Evolutionary conservation across 1,140 invertebrate genomes (phyloP), one percentile per base, ranked within the genome.

Genomic region (Atta cephalotes): DNA sequence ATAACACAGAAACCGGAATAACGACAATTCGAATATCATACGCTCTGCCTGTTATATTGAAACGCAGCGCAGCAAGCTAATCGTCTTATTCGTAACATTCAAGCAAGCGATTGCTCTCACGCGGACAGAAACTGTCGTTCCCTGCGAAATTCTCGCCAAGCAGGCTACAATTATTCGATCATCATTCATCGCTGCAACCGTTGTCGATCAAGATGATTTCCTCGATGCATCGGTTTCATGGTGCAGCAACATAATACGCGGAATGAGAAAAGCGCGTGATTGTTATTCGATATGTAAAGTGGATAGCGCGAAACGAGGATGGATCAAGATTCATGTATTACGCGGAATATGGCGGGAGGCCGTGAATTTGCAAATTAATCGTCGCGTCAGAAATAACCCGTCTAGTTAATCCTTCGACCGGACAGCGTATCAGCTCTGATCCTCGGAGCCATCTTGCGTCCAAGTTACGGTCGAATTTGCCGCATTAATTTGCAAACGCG

Each of bases 351-450:
- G 62, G 7, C 5, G 28, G 31, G 49, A 45, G 49, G 78, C 12
- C 21, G 66, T 25, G 65, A 79, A 81, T 89, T 81, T 68, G 84
- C 63, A 77, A 71, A 89, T 89, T 89, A 78, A 89, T 89, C 58
- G 87, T 77, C 71, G 35, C 87, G 76, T 89, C 87, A 70, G 88
- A 80, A 63, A 70, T 86, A 79, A 14, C 39, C 25, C n/a, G 53
- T 25, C 71, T 14, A 51, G 66, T 71, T 76, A 58, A 72, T 87
- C 62, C 78, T 53, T 70, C 45, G 70, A 39, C 31, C 70, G 80
- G 70, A 74, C 78, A 80, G 77, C 62, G 77, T 66, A 66, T 31
- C 35, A 53, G 45, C 39, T 28, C 39, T 45, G 86, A 72, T 35
- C 39, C 63, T 71, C 39, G 16, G 28, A 68, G 28, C 65, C 60